Evolutionary conservation across 2,888 invertebrate species (phyloP), one percentile per base, ranked within the genome.

Genomic region (Drosophila mimica): DNA sequence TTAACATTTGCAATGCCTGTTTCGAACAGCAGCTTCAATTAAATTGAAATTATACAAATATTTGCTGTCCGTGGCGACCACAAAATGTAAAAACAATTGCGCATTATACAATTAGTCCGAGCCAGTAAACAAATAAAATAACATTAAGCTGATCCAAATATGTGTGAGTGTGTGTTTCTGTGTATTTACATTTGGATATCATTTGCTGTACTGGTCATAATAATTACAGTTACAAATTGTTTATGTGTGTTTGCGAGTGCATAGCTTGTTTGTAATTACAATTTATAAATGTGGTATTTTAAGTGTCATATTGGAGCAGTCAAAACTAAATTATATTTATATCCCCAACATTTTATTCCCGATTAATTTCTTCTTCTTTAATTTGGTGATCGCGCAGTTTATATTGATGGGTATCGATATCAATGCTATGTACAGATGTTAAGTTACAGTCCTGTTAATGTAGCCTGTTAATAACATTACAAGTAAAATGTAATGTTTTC

Each of bases 61-160:
- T 65, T 67, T 76, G 59, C 40, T 73, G 66, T 56, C 58, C 53
- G 64, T 25, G 51, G 31, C 62, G 54, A 53, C 78, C 75, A 56
- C 81, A 72, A 76, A 83, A 73, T 82, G 81, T 68, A 70, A 89
- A 89, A 85, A 83, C 87, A 87, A 89, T 89, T 73, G 74, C 74
- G 56, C 72, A 81, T 86, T 83, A 86, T 83, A 76, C 76, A 88
- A 84, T 88, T 83, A 78, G 65, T 43, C 48, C 40, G 34, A 58
- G 61, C n/a, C 57, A 57, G 65, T 57, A 81, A 70, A 68, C 74
- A 81, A 73, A 76, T 76, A 76, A 58, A 56, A 49, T 58, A 53
- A 60, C 49, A 46, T 53, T 46, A 59, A 33, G 48, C 51, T 34
- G 15, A 17, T 31, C 7, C n/a, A 52, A 31, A 51, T 31, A 34